These are phyloP conservation scores for Eucriotettix oculatus DNA, from an alignment of 2,888 invertebrate genomes.

Conservation along the genomic window DNA sequence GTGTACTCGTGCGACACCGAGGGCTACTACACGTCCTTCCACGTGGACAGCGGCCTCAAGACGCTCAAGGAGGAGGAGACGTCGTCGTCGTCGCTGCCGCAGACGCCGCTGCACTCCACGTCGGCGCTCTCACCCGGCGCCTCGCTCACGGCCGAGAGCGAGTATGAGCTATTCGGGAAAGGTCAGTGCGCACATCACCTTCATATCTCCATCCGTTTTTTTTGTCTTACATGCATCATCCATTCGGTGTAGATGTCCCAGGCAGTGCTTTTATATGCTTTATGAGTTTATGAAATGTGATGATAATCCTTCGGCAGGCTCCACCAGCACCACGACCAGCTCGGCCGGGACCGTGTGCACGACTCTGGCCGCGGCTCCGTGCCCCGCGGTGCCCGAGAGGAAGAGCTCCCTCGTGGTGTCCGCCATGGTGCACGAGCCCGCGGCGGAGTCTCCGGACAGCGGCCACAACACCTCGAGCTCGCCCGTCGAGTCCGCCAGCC, in stretches of 20 bases:
- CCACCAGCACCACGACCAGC: slow-evolving; percentile 78
- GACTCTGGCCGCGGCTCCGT: slow-evolving; percentile 42
- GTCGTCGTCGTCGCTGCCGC: slow-evolving; percentile 41
- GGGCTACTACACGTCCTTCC: slow-evolving; percentile 95
- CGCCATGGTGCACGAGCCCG: slow-evolving; percentile 32
- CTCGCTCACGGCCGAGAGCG: slow-evolving; percentile 64
- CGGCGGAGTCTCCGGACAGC: slow-evolving; percentile 53
- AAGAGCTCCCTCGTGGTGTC: slow-evolving; percentile 55
- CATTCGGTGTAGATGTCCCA: too few species aligned
- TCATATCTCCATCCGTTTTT: too few species aligned
- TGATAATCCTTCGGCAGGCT: too few species aligned
- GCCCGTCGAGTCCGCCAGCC: slow-evolving; percentile 55
- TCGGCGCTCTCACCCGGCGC: slow-evolving; percentile 52
- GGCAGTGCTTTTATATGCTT: too few species aligned
- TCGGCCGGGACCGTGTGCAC: slow-evolving; percentile 83
- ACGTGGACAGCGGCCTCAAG: slow-evolving; percentile 85
- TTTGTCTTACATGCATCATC: too few species aligned
- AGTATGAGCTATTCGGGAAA: slow-evolving; percentile 81
- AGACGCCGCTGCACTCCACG: slow-evolving; percentile 55
- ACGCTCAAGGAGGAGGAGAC: slow-evolving; percentile 63
- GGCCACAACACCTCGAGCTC: slow-evolving; percentile 69
- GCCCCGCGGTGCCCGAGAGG: slow-evolving; percentile 67
- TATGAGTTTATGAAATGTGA: too few species aligned
- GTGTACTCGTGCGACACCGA: slow-evolving; percentile 93
- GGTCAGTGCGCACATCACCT: slow-evolving; percentile 20